Evolutionary conservation across 2,113 vertebrate species (phyloP).

Genomic region (Suncus etruscus): DNA sequence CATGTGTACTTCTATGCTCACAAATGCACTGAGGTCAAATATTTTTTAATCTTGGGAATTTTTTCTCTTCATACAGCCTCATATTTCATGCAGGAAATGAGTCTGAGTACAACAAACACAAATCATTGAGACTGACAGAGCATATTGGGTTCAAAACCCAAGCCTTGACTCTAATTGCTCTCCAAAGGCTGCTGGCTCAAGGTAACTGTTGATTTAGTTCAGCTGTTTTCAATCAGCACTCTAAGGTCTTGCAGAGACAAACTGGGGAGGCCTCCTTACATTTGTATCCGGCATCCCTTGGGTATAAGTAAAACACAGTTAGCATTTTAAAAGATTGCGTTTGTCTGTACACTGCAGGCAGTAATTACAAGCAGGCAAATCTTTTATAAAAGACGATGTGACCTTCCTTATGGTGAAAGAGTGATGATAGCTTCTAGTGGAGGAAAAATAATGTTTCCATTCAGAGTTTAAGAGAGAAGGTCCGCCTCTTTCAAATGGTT

Average conservation of each 20-base stretch:
- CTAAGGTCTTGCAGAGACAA: slow-evolving; percentile 90
- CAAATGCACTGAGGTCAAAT: slow-evolving; percentile 92
- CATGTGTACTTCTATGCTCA: slow-evolving; percentile 91
- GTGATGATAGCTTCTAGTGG: slow-evolving; percentile 85
- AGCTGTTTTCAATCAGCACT: slow-evolving; percentile 93
- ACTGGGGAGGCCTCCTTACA: slow-evolving; percentile 89
- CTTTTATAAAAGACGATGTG: slow-evolving; percentile 86
- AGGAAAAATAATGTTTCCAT: slow-evolving; percentile 88
- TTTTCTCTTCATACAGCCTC: slow-evolving; percentile 89
- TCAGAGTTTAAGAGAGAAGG: slow-evolving; percentile 76
- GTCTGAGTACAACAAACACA: slow-evolving; percentile 91
- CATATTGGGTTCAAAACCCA: slow-evolving; percentile 92
- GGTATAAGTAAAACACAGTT: slow-evolving; percentile 89
- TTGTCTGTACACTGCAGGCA: slow-evolving; percentile 85
- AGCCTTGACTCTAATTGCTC: slow-evolving; percentile 92
- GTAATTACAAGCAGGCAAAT: slow-evolving; percentile 89
- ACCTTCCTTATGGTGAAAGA: slow-evolving; percentile 85
- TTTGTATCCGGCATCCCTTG: slow-evolving; percentile 87
- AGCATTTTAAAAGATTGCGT: slow-evolving; percentile 89
- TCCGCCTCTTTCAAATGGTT: slow-evolving; percentile 68
- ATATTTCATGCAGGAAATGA: slow-evolving; percentile 93
- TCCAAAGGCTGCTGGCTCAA: slow-evolving; percentile 92
- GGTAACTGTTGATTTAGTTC: slow-evolving; percentile 95
- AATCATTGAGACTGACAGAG: slow-evolving; percentile 92
- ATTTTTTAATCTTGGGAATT: slow-evolving; percentile 93